A percentile compares a stretch with the other conserved stretches of the same genome.
These are phyloP conservation scores for Drosophila mimetica DNA, from an alignment of 2,888 invertebrate species.

Conservation along the genomic window DNA sequence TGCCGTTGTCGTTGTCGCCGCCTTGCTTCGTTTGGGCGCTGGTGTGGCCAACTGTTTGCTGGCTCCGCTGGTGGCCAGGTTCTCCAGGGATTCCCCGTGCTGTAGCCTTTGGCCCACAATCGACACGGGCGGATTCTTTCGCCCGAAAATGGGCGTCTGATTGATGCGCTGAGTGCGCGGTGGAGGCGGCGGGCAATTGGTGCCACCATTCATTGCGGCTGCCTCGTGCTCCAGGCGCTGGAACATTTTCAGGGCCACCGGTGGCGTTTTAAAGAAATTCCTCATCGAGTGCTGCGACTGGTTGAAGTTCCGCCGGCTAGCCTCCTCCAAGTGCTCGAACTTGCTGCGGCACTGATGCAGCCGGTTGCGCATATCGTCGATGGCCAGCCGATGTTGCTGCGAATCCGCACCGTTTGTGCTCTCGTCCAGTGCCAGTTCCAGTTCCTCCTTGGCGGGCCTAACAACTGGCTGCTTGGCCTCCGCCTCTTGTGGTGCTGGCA, in stretches of 20 bases:
- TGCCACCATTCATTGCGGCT: constrained; percentile 51
- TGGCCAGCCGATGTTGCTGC: constrained; percentile 59
- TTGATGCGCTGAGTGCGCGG: constrained; percentile 81
- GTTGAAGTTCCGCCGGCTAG: constrained; percentile 80
- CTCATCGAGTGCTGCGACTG: constrained; percentile 82
- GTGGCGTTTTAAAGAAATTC: constrained; percentile 82
- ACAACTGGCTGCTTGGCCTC: background rate
- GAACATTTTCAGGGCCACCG: constrained; percentile 79
- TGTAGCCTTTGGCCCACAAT: constrained; percentile 56
- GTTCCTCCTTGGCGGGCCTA: background rate
- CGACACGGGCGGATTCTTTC: constrained; percentile 63
- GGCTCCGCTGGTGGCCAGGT: constrained; percentile 58
- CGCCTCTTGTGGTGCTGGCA: constrained; percentile 2
- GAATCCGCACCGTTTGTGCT: background rate
- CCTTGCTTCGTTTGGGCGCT: constrained; percentile 57
- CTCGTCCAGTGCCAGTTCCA: background rate
- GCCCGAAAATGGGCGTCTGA: constrained; percentile 84
- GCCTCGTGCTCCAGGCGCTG: constrained; percentile 73
- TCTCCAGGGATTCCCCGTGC: constrained; percentile 82
- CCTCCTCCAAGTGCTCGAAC: constrained; percentile 82
- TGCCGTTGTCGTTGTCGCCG: constrained; percentile 6
- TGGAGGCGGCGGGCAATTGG: constrained; percentile 29
- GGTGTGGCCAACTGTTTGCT: constrained; percentile 21
- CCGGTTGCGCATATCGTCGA: constrained; percentile 83
- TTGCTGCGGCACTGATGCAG: constrained; percentile 83